Conservation (phyloP, 2,888 invertebrate genomes). For the Anthrax anthrax region DNA sequence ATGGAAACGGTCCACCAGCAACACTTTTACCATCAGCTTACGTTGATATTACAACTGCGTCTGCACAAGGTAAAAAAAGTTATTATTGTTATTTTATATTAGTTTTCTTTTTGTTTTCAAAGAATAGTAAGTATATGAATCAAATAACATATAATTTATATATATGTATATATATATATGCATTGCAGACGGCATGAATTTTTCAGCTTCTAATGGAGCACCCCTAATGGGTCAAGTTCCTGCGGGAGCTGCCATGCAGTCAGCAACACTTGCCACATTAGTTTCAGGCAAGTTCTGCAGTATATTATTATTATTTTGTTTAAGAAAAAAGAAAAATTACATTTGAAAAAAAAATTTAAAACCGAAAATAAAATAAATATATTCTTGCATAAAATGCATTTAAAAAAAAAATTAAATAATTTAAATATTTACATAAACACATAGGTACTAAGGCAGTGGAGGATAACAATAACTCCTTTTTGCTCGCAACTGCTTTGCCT, state of each 20-base stretch:
- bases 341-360: too few species aligned
- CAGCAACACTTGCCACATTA: slow-evolving; percentile 15
- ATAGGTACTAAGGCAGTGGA: slow-evolving; percentile 8
- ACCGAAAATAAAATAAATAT: too few species aligned
- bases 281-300: slow-evolving; percentile 15
- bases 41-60: slow-evolving; percentile 15
- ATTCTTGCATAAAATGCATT: too few species aligned
- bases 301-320: too few species aligned
- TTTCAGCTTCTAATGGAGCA: slow-evolving; percentile 12
- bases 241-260: slow-evolving; percentile 15
- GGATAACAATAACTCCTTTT: slow-evolving; percentile 10
- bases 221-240: slow-evolving; percentile 22
- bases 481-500: slow-evolving; percentile 9
- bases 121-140: neutral
- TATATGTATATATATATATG: slow-evolving; percentile 17
- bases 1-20: slow-evolving; percentile 12
- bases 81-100: neutral
- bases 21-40: slow-evolving; percentile 14
- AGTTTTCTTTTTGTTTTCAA: neutral
- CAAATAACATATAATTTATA: neutral
- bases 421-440: too few species aligned
- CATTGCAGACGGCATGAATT: slow-evolving; percentile 28
- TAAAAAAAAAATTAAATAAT: too few species aligned
- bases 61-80: slow-evolving; percentile 13
- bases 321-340: too few species aligned